A percentile compares a stretch with the other conserved stretches of the same genome.
Evolutionary conservation across 2,888 invertebrate species (phyloP).

Genomic region (Philereme vetulata): DNA sequence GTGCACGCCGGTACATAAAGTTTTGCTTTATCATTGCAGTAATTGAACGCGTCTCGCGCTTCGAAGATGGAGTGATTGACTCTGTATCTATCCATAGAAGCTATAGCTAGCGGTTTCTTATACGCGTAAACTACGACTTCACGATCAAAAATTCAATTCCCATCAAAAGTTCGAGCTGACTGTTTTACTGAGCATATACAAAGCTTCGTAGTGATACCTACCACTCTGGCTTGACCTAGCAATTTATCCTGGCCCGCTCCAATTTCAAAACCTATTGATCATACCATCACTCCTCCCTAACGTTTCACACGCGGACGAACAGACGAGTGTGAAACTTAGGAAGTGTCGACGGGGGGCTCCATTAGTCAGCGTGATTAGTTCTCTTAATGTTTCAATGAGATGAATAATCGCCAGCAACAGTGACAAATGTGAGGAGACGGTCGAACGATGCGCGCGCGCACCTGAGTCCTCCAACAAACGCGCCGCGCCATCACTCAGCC

Average conservation of each 20-base stretch:
- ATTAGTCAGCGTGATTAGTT: slow-evolving; percentile 83
- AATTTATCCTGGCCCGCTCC: slow-evolving; percentile 32
- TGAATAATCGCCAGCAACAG: slow-evolving; percentile 81
- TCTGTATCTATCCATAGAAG: slow-evolving; percentile 16
- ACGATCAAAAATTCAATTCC: too few species aligned
- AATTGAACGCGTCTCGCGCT: slow-evolving; percentile 57
- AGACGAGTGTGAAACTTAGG: slow-evolving; percentile 73
- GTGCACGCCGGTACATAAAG: slow-evolving; percentile 71
- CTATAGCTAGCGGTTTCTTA: neutral
- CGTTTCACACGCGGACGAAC: slow-evolving; percentile 56
- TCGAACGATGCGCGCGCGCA: slow-evolving; percentile 74
- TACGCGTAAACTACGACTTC: too few species aligned
- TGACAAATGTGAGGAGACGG: slow-evolving; percentile 70
- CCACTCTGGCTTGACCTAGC: neutral
- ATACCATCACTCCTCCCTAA: slow-evolving; percentile 65
- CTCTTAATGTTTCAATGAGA: slow-evolving; percentile 83
- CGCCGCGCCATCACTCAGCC: slow-evolving; percentile 74
- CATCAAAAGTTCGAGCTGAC: too few species aligned
- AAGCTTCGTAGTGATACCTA: too few species aligned
- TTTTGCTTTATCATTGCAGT: slow-evolving; percentile 65
- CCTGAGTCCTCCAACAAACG: slow-evolving; percentile 69
- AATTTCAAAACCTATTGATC: slow-evolving; percentile 56
- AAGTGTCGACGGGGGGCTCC: slow-evolving; percentile 82
- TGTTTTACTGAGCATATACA: too few species aligned
- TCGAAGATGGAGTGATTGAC: slow-evolving; percentile 30